Evolutionary conservation across 2,113 vertebrate species (phyloP).

Genomic region (Callorhinus ursinus): DNA sequence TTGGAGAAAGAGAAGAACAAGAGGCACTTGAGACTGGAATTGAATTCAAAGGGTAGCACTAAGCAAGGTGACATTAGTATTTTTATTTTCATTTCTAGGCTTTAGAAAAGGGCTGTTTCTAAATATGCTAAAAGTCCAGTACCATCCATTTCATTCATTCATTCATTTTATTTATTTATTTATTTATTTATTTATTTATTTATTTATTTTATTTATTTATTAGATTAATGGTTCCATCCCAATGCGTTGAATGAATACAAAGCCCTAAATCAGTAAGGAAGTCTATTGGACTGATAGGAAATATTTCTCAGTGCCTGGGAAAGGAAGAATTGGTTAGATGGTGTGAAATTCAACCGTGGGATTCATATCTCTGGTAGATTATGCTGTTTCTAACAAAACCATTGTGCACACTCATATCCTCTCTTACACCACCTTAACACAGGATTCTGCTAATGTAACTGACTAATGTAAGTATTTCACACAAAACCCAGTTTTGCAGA

Average conservation of each 20-base stretch:
- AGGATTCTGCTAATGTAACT: slow-evolving; percentile 17
- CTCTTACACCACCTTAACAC: not conserved
- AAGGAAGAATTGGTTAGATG: slow-evolving; percentile 75
- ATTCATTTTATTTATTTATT: not conserved
- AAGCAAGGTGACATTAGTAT: not conserved
- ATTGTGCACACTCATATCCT: slow-evolving; percentile 72
- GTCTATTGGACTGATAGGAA: slow-evolving; percentile 37
- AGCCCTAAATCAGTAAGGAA: slow-evolving; percentile 27
- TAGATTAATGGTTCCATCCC: not conserved
- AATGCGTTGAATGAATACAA: not conserved
- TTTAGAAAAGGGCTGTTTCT: not conserved
- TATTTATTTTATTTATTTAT: not conserved
- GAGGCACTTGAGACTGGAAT: not conserved
- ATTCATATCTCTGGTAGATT: not conserved
- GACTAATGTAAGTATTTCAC: not conserved
- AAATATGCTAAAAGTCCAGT: not conserved
- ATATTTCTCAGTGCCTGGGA: slow-evolving; percentile 63
- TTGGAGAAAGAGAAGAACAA: not conserved
- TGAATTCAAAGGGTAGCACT: not conserved
- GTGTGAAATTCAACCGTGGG: slow-evolving; percentile 68
- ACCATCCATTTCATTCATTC: not conserved
- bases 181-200: not conserved
- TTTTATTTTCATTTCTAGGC: not conserved
- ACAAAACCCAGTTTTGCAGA: slow-evolving; percentile 52
- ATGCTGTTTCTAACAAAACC: slow-evolving; percentile 51